Evolutionary conservation across 2,797 vertebrate species (phyloP).

Genomic region (Ciconia nigra): DNA sequence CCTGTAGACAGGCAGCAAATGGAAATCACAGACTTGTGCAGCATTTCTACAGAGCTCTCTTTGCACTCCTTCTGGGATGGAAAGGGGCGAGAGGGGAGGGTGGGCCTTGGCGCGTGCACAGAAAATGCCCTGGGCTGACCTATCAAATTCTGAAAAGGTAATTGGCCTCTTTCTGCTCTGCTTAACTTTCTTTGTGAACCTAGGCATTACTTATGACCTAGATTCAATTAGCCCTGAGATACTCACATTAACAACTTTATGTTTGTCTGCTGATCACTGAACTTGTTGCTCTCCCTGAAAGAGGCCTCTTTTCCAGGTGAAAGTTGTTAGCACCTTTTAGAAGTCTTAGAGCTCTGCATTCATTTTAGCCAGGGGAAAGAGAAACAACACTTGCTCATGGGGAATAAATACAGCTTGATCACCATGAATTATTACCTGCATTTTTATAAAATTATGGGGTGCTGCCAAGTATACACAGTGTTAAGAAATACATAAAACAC

Average conservation of each 20-base stretch:
- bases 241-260: background rate
- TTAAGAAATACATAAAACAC: conserved; percentile 9
- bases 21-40: background rate
- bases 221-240: background rate
- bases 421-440: background rate
- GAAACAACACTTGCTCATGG: background rate
- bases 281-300: background rate
- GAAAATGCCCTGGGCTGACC: conserved; percentile 9
- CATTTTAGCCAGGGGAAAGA: conserved; percentile 2
- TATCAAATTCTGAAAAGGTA: background rate
- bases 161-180: conserved; percentile 47
- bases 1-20: background rate
- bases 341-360: conserved; percentile 4
- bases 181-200: conserved; percentile 29
- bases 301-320: conserved; percentile 17
- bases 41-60: background rate
- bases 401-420: conserved; percentile 11
- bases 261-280: background rate
- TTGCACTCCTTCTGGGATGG: background rate
- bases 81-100: background rate
- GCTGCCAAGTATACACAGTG: background rate
- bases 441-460: conserved; percentile 39
- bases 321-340: conserved; percentile 27
- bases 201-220: background rate
- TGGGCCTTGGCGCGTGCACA: background rate